Base-by-base conservation (phyloP, 2,113 vertebrate genomes). In the Excalfactoria chinensis region DNA sequence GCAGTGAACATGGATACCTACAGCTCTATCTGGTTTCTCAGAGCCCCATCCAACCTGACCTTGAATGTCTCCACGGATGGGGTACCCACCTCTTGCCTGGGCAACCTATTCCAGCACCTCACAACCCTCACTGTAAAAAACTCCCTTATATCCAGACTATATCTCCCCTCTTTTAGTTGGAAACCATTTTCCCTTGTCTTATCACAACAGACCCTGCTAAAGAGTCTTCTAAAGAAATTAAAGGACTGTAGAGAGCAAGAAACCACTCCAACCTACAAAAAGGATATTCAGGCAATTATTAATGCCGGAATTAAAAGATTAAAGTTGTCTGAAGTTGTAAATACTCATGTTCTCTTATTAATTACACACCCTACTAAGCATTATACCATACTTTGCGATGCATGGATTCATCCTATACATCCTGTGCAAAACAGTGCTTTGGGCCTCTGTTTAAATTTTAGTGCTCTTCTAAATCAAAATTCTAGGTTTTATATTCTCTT, bases 281-380 rank as follows among this genome's bases (percentile, higher is more conserved):
- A 56, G 12, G 77, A 70, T 55, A 0, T 74, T 91, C 49, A 66
- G 64, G 51, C 32, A 30, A 17, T 74, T 84, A 77, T 26, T 40
- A 84, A 83, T 28, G 13, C 21, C 77, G 69, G 79, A 91, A 95
- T 93, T 85, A 91, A 93, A 87, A 87, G 85, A 91, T 88, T 86
- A 90, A 84, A 93, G 40, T 94, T 81, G 48, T 86, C 88, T 84
- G 16, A 48, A 95, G 80, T 66, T 26, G n/a, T 88, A 91, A 93
- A 75, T 48, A 88, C 77, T 75, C 35, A 34, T 79, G 44, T 93
- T 95, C 71, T 63, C 56, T 56, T 76, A 81, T 78, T 88, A 84
- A 78, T 83, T 51, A 93, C 69, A 89, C 53, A 86, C 43, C 53
- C 53, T 64, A 60, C 40, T 93, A 53, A 93, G 23, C 92, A 84